Percentiles rank a stretch among this genome's conserved stretches.
Evolutionary conservation across 2,888 invertebrate species (phyloP).

Genomic region (Nomada flava): DNA sequence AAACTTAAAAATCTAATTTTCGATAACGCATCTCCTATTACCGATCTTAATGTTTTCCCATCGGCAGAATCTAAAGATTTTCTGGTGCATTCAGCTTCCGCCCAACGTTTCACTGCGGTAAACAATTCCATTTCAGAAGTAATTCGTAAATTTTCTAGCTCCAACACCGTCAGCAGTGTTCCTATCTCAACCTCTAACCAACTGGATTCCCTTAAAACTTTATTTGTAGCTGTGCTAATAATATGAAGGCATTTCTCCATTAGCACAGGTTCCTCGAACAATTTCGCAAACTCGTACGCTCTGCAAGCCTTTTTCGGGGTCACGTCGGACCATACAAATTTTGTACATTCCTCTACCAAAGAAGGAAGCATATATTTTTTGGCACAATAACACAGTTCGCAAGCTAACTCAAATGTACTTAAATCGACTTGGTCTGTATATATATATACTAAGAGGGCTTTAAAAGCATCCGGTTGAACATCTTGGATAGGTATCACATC

Average conservation of each 20-base stretch:
- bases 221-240: constrained; percentile 91
- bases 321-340: constrained; percentile 92
- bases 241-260: constrained; percentile 94
- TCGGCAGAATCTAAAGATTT: constrained; percentile 83
- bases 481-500: constrained; percentile 92
- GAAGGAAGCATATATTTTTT: constrained; percentile 95
- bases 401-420: constrained; percentile 93
- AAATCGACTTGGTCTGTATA: constrained; percentile 92
- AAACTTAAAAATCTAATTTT: constrained; percentile 93
- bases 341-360: constrained; percentile 92
- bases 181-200: constrained; percentile 92
- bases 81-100: constrained; percentile 86
- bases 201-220: constrained; percentile 90
- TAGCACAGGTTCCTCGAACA: constrained; percentile 92
- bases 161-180: constrained; percentile 91
- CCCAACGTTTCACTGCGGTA: constrained; percentile 89
- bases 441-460: constrained; percentile 92
- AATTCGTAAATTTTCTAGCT: constrained; percentile 90
- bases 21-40: constrained; percentile 87
- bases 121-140: constrained; percentile 92
- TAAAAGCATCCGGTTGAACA: constrained; percentile 94
- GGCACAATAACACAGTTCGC: constrained; percentile 94
- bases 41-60: constrained; percentile 76
- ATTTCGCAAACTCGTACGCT: constrained; percentile 93
- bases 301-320: constrained; percentile 93